phyloP scores from a whole-genome alignment of 2,888 invertebrate species.

The Hypena proboscidalis region DNA sequence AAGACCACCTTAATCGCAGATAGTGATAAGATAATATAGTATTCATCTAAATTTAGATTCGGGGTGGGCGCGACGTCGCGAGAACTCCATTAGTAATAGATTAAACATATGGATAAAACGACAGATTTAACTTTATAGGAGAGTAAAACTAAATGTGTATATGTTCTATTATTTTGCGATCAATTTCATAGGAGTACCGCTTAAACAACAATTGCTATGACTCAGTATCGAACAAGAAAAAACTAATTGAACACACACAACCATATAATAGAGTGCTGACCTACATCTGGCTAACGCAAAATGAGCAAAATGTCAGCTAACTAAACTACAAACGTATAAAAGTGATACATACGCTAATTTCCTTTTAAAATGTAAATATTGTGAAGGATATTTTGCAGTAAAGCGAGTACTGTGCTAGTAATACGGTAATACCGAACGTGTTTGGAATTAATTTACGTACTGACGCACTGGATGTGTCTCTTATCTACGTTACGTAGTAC shows the following conservation, averaged over 20 bases:
- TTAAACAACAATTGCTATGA: too few species aligned
- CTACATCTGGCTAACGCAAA: too few species aligned
- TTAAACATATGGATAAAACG: constrained; percentile 31
- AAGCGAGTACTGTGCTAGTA: constrained; percentile 46
- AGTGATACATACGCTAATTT: constrained; percentile 3
- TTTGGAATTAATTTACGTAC: constrained; percentile 50
- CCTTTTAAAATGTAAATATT: constrained; percentile 29
- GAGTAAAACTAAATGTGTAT: too few species aligned
- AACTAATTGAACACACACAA: too few species aligned
- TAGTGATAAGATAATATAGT: too few species aligned
- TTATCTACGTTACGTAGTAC: constrained; percentile 4
- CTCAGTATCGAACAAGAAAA: too few species aligned
- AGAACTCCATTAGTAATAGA: constrained; percentile 28
- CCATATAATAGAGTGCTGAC: too few species aligned
- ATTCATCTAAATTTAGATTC: constrained; percentile 8
- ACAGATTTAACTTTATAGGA: too few species aligned
- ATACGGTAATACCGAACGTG: constrained; percentile 54
- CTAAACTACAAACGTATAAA: too few species aligned
- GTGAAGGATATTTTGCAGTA: constrained; percentile 32
- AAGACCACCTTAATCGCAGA: background rate
- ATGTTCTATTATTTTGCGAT: too few species aligned
- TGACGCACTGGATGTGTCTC: constrained; percentile 10
- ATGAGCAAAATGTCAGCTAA: too few species aligned
- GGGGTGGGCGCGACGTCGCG: constrained; percentile 7
- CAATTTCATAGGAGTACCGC: too few species aligned